A percentile compares a stretch with the other conserved stretches of the same genome.
Conservation (phyloP, 2,797 vertebrate species). For the Cossypha caffra region DNA sequence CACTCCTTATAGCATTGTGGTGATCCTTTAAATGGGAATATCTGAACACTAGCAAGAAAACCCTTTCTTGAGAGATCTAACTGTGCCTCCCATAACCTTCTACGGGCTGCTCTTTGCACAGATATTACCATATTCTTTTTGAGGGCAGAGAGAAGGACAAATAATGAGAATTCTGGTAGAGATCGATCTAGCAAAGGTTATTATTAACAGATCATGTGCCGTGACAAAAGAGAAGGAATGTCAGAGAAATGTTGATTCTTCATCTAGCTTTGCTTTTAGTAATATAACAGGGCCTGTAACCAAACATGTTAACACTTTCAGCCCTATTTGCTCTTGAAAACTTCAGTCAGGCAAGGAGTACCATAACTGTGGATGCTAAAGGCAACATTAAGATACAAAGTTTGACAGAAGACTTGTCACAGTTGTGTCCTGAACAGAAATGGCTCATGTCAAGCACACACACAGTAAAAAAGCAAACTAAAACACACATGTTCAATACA, state of each 20-base stretch:
- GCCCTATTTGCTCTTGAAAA: background rate
- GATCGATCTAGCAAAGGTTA: background rate
- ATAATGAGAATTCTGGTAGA: background rate
- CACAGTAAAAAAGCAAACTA: background rate
- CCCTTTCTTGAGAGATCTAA: background rate
- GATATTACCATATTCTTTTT: background rate
- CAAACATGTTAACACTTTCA: background rate
- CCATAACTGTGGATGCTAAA: background rate
- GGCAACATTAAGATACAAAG: background rate
- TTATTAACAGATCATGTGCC: background rate
- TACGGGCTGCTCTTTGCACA: background rate
- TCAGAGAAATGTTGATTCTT: background rate
- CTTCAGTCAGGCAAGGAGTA: background rate
- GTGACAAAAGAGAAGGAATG: background rate
- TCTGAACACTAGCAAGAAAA: background rate
- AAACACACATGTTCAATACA: fast-evolving
- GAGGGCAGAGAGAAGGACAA: background rate
- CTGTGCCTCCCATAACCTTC: background rate
- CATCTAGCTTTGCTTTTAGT: background rate
- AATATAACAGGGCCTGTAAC: background rate
- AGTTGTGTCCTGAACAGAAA: background rate
- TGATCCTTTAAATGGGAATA: background rate
- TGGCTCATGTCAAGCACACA: background rate
- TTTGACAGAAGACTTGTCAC: background rate
- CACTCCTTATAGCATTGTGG: background rate